A percentile compares a stretch with the other conserved stretches of the same genome.
These are phyloP conservation scores for Brachionus manjavacas DNA, from an alignment of 1,140 invertebrate species.

Conservation along the genomic window DNA sequence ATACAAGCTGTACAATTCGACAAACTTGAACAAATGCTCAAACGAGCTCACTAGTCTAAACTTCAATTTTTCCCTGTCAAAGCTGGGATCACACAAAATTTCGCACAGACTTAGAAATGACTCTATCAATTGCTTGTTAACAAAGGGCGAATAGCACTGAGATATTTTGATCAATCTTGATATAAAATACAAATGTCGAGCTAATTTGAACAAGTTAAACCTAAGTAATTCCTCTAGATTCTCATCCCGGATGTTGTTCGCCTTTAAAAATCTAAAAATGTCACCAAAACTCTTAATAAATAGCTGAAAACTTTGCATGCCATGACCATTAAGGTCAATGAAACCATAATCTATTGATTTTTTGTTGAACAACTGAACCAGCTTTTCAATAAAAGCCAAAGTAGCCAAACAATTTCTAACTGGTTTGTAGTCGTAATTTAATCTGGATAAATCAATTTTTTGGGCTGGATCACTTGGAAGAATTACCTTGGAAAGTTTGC, in stretches of 20 bases:
- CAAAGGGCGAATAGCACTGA: not conserved
- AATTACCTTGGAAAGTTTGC: not conserved
- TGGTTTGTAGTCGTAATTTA: constrained; percentile 4
- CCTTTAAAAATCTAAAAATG: not conserved
- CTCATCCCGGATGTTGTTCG: not conserved
- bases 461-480: not conserved
- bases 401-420: not conserved
- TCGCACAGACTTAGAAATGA: not conserved
- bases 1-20: not conserved
- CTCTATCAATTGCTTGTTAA: not conserved
- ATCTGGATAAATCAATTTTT: not conserved
- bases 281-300: not conserved
- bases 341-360: constrained; percentile 10
- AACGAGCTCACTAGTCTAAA: not conserved
- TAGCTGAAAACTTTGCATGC: not conserved
- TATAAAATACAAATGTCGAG: not conserved
- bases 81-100: not conserved
- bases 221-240: not conserved
- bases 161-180: constrained; percentile 1
- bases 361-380: not conserved
- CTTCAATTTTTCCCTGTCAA: not conserved
- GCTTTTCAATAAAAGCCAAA: not conserved
- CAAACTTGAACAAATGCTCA: not conserved
- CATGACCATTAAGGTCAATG: not conserved
- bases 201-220: not conserved